phyloP scores from a whole-genome alignment of 2,888 invertebrate genomes.

The Marronus borbonicus region DNA sequence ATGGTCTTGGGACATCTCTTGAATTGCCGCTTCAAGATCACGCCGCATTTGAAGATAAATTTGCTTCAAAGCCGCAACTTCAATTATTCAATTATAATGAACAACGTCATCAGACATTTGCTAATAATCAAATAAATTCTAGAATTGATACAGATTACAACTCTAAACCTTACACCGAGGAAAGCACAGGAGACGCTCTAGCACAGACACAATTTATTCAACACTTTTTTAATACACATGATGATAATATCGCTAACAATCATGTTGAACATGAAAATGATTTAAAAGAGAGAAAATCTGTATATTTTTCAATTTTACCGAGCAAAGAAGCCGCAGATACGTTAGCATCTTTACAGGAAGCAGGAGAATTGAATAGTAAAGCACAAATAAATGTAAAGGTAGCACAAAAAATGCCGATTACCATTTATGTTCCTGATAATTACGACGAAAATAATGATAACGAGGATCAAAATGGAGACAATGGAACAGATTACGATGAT shows the following conservation, averaged over 20 bases:
- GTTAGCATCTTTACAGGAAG: constrained; percentile 74
- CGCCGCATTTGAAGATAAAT: constrained; percentile 65
- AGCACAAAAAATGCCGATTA: constrained; percentile 70
- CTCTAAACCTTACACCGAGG: constrained; percentile 53
- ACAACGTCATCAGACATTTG: constrained; percentile 61
- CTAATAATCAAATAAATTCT: constrained; percentile 61
- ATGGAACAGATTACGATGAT: constrained; percentile 25
- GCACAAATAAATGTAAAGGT: constrained; percentile 63
- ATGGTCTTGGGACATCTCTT: constrained; percentile 64
- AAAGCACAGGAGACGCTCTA: constrained; percentile 59
- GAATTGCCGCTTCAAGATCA: constrained; percentile 62
- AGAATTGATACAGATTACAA: constrained; percentile 65
- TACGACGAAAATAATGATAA: constrained; percentile 51
- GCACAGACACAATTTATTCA: constrained; percentile 63
- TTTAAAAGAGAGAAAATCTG: constrained; percentile 56
- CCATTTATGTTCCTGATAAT: constrained; percentile 72
- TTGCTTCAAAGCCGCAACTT: constrained; percentile 63
- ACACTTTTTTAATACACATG: constrained; percentile 61
- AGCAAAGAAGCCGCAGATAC: constrained; percentile 77
- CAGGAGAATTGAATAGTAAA: constrained; percentile 72
- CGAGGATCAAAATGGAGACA: constrained; percentile 30
- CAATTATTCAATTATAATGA: constrained; percentile 72
- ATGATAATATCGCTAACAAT: constrained; percentile 55
- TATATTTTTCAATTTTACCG: constrained; percentile 67
- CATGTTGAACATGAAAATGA: constrained; percentile 60